Percentiles rank a stretch among this genome's conserved stretches.
These are phyloP conservation scores for Harpalus rubripes DNA, from an alignment of 2,888 invertebrate species.

Conservation along the genomic window DNA sequence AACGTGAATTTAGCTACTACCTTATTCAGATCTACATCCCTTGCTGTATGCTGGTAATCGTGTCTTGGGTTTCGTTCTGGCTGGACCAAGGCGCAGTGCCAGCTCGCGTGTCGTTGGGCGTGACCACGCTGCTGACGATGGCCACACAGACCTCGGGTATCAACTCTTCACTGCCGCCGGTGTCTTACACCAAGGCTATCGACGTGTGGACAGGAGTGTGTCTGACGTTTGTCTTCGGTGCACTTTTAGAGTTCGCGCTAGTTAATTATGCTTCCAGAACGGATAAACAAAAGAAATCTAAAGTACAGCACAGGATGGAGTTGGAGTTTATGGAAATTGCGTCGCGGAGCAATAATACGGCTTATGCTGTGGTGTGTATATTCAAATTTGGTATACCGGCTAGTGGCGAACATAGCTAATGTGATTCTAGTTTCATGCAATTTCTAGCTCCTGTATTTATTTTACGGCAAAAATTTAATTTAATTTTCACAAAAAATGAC, in stretches of 20 bases:
- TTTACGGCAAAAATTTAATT: no score
- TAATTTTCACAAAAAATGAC: no score
- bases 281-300: conserved; percentile 89
- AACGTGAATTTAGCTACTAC: conserved; percentile 97
- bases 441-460: no score
- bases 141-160: conserved; percentile 95
- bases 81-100: conserved; percentile 94
- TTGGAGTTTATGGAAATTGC: conserved; percentile 36
- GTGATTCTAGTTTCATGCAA: no score
- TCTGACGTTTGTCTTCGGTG: conserved; percentile 92
- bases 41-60: conserved; percentile 96
- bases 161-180: conserved; percentile 94
- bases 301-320: conserved; percentile 72
- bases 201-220: conserved; percentile 97
- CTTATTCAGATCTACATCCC: conserved; percentile 98
- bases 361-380: conserved; percentile 89
- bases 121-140: conserved; percentile 95
- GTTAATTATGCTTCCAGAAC: conserved; percentile 96
- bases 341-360: conserved; percentile 77
- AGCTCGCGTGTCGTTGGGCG: conserved; percentile 92
- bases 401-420: no score
- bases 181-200: conserved; percentile 96
- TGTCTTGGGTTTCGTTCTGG: conserved; percentile 96
- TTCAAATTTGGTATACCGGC: not conserved
- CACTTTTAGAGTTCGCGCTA: conserved; percentile 94